Evolutionary conservation across 2,113 vertebrate genomes (phyloP), one percentile per base, ranked within the genome.

Genomic region (Pachyramphus minor): DNA sequence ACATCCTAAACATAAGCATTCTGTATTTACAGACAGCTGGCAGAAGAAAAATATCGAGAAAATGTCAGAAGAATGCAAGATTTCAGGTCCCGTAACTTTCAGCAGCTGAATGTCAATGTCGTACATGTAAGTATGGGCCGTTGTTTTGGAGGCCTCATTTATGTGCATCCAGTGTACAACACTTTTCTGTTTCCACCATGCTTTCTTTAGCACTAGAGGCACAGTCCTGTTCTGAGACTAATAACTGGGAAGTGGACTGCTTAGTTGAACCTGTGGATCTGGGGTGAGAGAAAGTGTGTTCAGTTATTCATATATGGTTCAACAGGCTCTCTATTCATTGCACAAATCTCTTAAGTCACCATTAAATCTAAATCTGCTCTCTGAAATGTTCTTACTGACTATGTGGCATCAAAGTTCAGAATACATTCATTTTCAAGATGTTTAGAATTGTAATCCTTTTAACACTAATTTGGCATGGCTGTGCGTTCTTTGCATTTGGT

Each of bases 11-110:
- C 82, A 33, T 6, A 20, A 80, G 31, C 50, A 44, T 67, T 86
- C 75, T 96, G 30, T 84, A 63, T 95, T 96, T 95, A 53, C 97
- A 99, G 99, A 89, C 97, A 98, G 33, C 94, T 98, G 55, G 98
- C 97, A 39, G 98, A 98, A 96, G 98, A 98, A 97, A 99, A 98
- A 94, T 98, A 98, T 39, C 91, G 98, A 95, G 98, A 99, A 97
- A 98, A 98, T 90, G 93, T 96, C 45, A 97, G 80, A 76, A 94
- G 95, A 84, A 97, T 98, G 97, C 97, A 97, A 74, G 98, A 98
- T 58, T 91, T 97, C 83, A 97, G 98, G 78, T 98, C 94, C 45
- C 96, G 25, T 55, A 96, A 98, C 77, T 98, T 98, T 63, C 95
- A 97, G 76, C 97, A 88, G 77, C 92, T 96, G 84, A 97, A 95